Evolutionary conservation across 2,888 invertebrate species (phyloP).

Genomic region (Celastrina argiolus): DNA sequence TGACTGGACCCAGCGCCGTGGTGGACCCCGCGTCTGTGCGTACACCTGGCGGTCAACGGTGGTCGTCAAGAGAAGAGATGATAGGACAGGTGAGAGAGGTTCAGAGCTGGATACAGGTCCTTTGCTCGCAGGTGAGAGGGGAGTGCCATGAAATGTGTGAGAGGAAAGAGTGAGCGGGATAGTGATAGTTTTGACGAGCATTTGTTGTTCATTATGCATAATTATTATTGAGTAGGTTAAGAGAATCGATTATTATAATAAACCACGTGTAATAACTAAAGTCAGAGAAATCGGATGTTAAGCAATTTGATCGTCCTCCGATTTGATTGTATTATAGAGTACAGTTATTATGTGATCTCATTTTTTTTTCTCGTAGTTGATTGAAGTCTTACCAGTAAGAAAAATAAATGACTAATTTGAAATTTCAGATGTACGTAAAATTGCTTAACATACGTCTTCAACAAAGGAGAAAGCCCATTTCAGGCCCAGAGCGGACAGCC

Average conservation of each 20-base stretch:
- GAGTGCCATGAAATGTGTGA: conserved; percentile 12
- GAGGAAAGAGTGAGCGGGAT: background rate
- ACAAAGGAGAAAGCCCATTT: too few relatives aligned
- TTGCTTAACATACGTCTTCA: too few relatives aligned
- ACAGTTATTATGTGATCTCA: too few relatives aligned
- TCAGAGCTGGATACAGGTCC: background rate
- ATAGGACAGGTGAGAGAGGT: conserved; percentile 50
- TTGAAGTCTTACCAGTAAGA: too few relatives aligned
- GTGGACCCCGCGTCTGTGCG: conserved; percentile 72
- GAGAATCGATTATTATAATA: background rate
- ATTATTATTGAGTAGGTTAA: background rate
- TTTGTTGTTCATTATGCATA: background rate
- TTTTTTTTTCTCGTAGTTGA: too few relatives aligned
- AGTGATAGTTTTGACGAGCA: conserved; percentile 1
- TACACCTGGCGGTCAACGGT: conserved; percentile 77
- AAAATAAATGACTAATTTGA: too few relatives aligned
- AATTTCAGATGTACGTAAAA: too few relatives aligned
- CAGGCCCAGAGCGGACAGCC: too few relatives aligned
- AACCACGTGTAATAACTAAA: background rate
- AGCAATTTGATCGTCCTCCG: too few relatives aligned
- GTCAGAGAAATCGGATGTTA: too few relatives aligned
- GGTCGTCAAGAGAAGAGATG: conserved; percentile 72
- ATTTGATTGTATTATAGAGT: too few relatives aligned
- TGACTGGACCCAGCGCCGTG: conserved; percentile 56
- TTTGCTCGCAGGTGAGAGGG: conserved; percentile 1